Percentiles rank a stretch among this genome's conserved stretches.
Evolutionary conservation across 2,888 invertebrate species (phyloP).

Genomic region (Lymantria dispar): DNA sequence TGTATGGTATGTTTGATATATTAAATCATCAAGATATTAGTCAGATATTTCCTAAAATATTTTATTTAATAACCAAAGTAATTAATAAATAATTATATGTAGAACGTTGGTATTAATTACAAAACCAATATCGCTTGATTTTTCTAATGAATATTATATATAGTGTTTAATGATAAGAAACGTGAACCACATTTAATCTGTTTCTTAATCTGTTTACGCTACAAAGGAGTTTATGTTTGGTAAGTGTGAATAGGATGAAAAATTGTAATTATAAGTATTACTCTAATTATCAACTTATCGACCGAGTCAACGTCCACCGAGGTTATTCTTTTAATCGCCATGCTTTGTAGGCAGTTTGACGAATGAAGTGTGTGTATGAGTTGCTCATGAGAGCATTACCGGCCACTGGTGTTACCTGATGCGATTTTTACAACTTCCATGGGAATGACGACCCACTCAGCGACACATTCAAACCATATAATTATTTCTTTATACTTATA

Average conservation of each 20-base stretch:
- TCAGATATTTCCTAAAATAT: background rate
- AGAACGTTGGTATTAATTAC: background rate
- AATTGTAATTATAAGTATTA: no score
- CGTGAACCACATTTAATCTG: conserved; percentile 19
- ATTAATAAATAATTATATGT: conserved; percentile 1
- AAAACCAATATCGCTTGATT: background rate
- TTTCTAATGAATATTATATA: conserved; percentile 5
- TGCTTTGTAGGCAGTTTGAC: no score
- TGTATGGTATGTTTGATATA: background rate
- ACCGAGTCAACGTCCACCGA: no score
- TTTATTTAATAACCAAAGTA: background rate
- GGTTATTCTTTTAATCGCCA: no score
- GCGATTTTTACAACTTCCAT: no score
- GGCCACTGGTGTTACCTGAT: no score
- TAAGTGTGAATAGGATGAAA: conserved; percentile 27
- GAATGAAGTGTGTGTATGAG: no score
- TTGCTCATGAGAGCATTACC: no score
- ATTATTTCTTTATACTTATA: no score
- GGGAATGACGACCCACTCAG: no score
- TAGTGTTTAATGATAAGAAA: conserved; percentile 18
- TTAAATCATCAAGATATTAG: background rate
- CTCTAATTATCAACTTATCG: no score
- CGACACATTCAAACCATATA: no score
- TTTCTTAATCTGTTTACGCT: conserved; percentile 41
- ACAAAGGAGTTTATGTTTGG: conserved; percentile 41